Base-by-base conservation (phyloP, 2,797 vertebrate genomes). In the Tokudaia tokunoshimensis region DNA sequence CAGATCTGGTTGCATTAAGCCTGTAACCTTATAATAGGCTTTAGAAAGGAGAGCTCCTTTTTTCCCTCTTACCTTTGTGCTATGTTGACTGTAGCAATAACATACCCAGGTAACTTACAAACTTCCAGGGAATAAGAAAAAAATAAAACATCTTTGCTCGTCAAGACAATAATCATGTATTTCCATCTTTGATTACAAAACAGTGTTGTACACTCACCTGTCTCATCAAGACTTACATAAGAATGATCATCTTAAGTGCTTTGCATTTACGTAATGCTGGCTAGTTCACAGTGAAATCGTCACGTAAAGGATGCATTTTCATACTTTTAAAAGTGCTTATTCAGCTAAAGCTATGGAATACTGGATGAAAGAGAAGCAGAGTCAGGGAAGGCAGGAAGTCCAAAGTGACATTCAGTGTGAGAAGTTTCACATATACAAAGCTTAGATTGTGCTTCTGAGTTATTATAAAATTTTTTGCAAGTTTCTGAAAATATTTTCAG, bases 111-210 rank as follows among this genome's bases (percentile, higher is more conserved):
- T 63, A 85, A 81, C 67, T 75, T 80, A 92, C 50, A 83, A 59
- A 94, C 61, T 55, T 96, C 15, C 57, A n/a, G 34, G 96, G 55
- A 96, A 97, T 37, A 72, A 96, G 3, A 15, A 87, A 92, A 61
- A 94, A 89, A 78, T 84, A 75, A 92, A 96, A 94, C 63, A 85
- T 59, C 26, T 90, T 31, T 88, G 34, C 41, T 92, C 22, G 29
- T 67, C 79, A 83, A 92, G 76, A 92, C 52, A 95, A 2, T 93
- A 96, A 97, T 88, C 63, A 96, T 98, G 97, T 98, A 98, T 98
- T 98, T 98, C 59, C 90, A 90, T 67, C 95, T 94, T 98, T 85
- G 72, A 92, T 98, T 98, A 98, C 95, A 98, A 98, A 99, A 97
- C 97, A 96, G 97, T 82, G 82, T 89, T 20, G 26, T 70, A 94